Evolutionary conservation across 1,140 invertebrate species (phyloP), one percentile per base, ranked within the genome.

Genomic region (Drosophila sp.): DNA sequence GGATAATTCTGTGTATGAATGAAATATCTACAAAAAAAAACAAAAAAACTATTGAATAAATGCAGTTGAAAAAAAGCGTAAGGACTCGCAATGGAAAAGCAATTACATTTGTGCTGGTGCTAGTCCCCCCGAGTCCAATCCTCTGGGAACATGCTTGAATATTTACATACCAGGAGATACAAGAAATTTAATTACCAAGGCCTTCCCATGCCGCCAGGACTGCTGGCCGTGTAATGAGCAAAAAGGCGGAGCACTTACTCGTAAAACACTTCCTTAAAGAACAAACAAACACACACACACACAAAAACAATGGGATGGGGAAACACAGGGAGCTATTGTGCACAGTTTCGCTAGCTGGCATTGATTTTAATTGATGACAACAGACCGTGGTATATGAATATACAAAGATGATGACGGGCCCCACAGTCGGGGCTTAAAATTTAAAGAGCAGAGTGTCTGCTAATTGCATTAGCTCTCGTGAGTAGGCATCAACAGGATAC

Each of bases 291-390:
- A 1, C 33, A 8, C 33, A 35, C 41, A 5, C 10, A 47, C 23
- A 50, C 44, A 50, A 23, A 50, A 8, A 8, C 23, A 7, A 47
- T n/a, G n/a, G 0, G 25, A 47, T 73, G 69, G 64, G 30, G 27
- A 73, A 61, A 71, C 44, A 66, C 55, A 64, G 33, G 44, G 41
- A 58, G 27, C 6, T 35, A 50, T 32, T 29, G 32, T 40, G 47
- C 11, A 65, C 68, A 68, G 68, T 71, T 71, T 68, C 40, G 33
- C 55, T 60, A 70, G 66, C 69, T 72, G 66, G 65, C 66, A 77
- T 71, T 80, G 80, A 80, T 74, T 82, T 77, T 82, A 82, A 82
- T 82, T 82, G 70, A 80, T 77, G 72, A 47, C 68, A 79, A 71
- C 76, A 66, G 64, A 63, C 67, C 55, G 72, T 62, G 73, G 73